Conservation (phyloP, 2,888 invertebrate species). For the Drepanosiphum platanoidis region DNA sequence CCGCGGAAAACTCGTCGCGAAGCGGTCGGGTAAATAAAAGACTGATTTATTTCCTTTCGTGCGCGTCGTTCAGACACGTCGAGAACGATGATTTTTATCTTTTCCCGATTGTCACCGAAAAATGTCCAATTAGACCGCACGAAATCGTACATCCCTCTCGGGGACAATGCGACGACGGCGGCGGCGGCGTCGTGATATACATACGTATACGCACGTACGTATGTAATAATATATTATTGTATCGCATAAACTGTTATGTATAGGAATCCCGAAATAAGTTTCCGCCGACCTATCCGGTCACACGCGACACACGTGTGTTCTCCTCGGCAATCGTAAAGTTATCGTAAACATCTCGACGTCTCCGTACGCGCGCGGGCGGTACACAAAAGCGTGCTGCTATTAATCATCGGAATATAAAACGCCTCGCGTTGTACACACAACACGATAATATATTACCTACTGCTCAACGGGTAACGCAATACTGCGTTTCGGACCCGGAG, state of each 20-base stretch:
- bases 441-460: neutral
- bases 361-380: neutral
- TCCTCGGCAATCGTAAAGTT: neutral
- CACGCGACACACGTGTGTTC: neutral
- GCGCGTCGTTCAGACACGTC: neutral
- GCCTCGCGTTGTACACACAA: no score
- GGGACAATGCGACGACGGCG: neutral
- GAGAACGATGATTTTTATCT: slow-evolving; percentile 38
- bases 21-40: no score
- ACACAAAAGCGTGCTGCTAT: neutral
- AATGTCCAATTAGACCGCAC: slow-evolving; percentile 21
- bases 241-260: neutral
- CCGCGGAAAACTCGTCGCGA: no score
- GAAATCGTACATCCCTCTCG: no score
- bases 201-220: neutral
- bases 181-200: neutral
- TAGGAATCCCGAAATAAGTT: neutral
- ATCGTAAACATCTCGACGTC: neutral
- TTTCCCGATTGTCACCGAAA: slow-evolving; percentile 16
- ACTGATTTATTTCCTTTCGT: neutral
- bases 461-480: no score
- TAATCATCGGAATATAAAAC: neutral
- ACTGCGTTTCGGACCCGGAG: neutral
- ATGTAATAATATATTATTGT: neutral
- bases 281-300: neutral